Evolutionary conservation across 2,797 vertebrate genomes (phyloP).

Genomic region (Chromis chromis): DNA sequence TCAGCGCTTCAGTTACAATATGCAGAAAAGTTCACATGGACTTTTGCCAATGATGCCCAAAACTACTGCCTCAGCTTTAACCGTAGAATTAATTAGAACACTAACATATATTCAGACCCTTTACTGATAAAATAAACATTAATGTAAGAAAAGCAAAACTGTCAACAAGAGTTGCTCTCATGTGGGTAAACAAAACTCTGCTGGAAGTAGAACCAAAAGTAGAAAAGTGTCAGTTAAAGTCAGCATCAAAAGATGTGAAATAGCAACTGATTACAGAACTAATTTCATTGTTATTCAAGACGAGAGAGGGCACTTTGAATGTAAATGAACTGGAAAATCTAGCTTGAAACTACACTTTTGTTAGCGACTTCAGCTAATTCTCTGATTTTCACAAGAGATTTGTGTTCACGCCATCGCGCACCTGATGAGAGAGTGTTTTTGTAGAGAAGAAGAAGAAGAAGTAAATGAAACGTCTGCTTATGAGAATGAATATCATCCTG

Average conservation of each 20-base stretch:
- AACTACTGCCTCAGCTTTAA: too few species aligned
- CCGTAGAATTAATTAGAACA: not conserved
- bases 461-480: not conserved
- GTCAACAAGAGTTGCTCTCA: constrained; percentile 2
- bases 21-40: too few species aligned
- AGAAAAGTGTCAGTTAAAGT: not conserved
- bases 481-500: not conserved
- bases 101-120: not conserved
- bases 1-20: too few species aligned
- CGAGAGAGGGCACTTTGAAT: constrained; percentile 3
- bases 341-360: constrained; percentile 13
- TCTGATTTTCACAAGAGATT: constrained; percentile 4
- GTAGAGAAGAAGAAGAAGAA: not conserved
- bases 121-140: constrained; percentile 1
- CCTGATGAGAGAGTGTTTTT: constrained; percentile 1
- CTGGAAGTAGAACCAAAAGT: not conserved
- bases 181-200: not conserved
- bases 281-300: constrained; percentile 38
- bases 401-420: not conserved
- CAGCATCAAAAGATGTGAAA: constrained; percentile 17
- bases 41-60: too few species aligned
- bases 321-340: constrained; percentile 18
- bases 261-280: constrained; percentile 20
- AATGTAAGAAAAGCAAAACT: constrained; percentile 4
- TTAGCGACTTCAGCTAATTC: not conserved